Percentiles rank a stretch among this genome's conserved stretches.
These are phyloP conservation scores for Sturnus vulgaris DNA, from an alignment of 2,113 vertebrate species.

Conservation along the genomic window DNA sequence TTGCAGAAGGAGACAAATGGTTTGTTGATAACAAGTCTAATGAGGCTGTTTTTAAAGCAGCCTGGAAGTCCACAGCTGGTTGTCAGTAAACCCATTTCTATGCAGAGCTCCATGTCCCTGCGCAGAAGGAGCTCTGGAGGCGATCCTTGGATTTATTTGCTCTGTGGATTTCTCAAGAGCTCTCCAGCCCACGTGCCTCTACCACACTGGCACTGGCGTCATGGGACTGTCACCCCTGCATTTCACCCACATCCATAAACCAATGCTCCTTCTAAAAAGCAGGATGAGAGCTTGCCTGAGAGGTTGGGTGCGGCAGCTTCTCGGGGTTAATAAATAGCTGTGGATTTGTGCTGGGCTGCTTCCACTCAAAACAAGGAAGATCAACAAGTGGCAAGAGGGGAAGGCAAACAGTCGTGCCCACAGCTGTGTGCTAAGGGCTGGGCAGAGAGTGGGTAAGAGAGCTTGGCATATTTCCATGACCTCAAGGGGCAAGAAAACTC, in stretches of 20 bases:
- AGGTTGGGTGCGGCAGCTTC: not conserved
- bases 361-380: not conserved
- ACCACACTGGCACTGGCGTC: not conserved
- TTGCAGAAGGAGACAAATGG: not conserved
- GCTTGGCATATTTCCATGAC: not conserved
- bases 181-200: not conserved
- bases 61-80: not conserved
- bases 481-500: not conserved
- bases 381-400: not conserved
- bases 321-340: not conserved
- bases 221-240: not conserved
- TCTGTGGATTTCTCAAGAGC: not conserved
- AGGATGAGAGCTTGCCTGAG: not conserved
- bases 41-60: conserved; percentile 33
- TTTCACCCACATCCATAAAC: not conserved
- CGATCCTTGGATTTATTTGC: not conserved
- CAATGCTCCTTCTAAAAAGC: not conserved
- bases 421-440: not conserved
- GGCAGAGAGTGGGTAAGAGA: not conserved
- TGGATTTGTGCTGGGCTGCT: not conserved
- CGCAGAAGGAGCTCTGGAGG: not conserved
- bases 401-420: not conserved
- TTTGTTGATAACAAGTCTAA: conserved; percentile 13
- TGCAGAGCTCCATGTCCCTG: not conserved
- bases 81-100: not conserved